Evolutionary conservation across 1,140 invertebrate species (phyloP).

Genomic region (Macrobrachium nipponense): DNA sequence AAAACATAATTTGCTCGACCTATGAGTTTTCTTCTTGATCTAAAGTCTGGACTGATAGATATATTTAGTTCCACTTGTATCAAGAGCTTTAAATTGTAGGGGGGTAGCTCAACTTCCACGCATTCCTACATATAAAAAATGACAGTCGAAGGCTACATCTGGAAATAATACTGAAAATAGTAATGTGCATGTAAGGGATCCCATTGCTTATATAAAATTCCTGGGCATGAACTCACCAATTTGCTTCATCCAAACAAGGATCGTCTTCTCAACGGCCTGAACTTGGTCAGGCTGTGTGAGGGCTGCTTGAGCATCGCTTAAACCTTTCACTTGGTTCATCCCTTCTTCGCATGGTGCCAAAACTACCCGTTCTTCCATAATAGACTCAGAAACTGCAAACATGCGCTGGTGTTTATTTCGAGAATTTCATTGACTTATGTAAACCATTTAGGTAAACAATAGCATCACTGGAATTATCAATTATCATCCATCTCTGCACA

Average conservation of each 20-base stretch:
- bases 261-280: not conserved
- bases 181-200: not conserved
- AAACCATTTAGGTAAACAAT: too few relatives aligned
- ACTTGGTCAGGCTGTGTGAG: not conserved
- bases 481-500: too few relatives aligned
- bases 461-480: too few relatives aligned
- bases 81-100: too few relatives aligned
- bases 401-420: not conserved
- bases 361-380: conserved; percentile 5
- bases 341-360: not conserved
- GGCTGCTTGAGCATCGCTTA: not conserved
- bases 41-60: too few relatives aligned
- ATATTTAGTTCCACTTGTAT: too few relatives aligned
- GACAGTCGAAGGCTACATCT: too few relatives aligned
- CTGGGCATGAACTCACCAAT: not conserved
- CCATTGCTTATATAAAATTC: not conserved
- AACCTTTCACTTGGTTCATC: not conserved
- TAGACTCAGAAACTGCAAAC: not conserved
- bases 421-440: not conserved
- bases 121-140: too few relatives aligned
- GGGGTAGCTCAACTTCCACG: too few relatives aligned
- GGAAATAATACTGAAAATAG: too few relatives aligned
- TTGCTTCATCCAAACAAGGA: conserved; percentile 9
- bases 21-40: too few relatives aligned
- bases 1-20: not conserved